Percentiles rank a stretch among this genome's conserved stretches.
These are phyloP conservation scores for Haplochromis vanheusdeni DNA, from an alignment of 2,113 vertebrate genomes.

Conservation along the genomic window DNA sequence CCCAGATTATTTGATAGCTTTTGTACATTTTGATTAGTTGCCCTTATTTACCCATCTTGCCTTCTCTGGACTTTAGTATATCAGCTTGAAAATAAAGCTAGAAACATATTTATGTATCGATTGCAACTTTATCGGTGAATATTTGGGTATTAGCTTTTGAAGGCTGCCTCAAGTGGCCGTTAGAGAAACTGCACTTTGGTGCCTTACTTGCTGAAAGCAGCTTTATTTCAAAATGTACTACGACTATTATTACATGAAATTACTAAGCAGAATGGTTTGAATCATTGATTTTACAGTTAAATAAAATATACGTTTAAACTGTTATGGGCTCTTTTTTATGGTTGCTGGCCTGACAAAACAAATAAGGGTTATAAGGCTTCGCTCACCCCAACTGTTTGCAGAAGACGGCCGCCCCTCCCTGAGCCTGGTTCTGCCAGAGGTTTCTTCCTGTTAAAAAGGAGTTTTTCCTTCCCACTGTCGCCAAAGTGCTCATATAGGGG, in stretches of 20 bases:
- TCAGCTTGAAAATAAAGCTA: neutral
- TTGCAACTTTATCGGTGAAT: rapidly evolving
- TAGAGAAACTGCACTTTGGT: neutral
- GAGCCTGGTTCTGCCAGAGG: rapidly evolving
- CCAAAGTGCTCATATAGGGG: neutral
- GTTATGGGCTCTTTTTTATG: neutral
- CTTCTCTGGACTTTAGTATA: neutral
- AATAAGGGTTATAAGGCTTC: rapidly evolving
- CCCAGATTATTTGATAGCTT: neutral
- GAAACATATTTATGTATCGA: neutral
- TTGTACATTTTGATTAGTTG: neutral
- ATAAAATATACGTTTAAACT: rapidly evolving
- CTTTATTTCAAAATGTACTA: neutral
- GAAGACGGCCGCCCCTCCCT: rapidly evolving
- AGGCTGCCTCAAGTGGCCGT: neutral
- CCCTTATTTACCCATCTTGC: neutral
- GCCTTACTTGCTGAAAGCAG: neutral
- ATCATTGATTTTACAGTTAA: neutral
- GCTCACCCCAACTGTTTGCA: neutral
- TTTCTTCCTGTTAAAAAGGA: neutral
- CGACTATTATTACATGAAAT: neutral
- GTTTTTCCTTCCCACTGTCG: neutral
- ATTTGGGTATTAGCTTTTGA: neutral
- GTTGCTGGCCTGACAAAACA: neutral
- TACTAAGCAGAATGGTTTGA: neutral